Conservation (phyloP, 2,888 invertebrate genomes). For the Pachycephus smyrnensis region DNA sequence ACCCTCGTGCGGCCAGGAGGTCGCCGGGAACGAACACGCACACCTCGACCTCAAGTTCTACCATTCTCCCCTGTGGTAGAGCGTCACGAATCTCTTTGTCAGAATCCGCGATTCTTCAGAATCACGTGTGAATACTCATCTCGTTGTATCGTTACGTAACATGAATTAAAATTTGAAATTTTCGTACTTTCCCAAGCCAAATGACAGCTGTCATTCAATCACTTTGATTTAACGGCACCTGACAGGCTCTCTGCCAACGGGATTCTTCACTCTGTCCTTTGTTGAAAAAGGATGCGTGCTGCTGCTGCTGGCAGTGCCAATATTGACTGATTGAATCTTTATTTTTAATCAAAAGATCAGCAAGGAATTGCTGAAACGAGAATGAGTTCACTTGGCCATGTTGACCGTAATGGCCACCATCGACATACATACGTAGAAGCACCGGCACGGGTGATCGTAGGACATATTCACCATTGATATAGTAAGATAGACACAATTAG, state of each 20-base stretch:
- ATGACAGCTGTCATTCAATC: neutral
- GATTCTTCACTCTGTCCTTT: neutral
- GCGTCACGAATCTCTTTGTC: neutral
- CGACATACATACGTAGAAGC: neutral
- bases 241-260: neutral
- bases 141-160: neutral
- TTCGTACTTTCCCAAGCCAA: neutral
- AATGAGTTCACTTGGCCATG: neutral
- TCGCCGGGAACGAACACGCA: constrained; percentile 66
- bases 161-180: neutral
- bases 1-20: constrained; percentile 57
- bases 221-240: neutral
- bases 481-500: neutral
- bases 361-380: neutral
- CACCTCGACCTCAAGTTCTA: constrained; percentile 83
- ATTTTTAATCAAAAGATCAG: neutral
- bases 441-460: neutral
- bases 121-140: neutral
- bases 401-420: neutral
- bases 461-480: neutral
- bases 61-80: constrained; percentile 82
- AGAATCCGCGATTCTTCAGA: neutral
- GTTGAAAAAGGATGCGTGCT: neutral
- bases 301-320: neutral
- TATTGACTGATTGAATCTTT: neutral